phyloP scores from a whole-genome alignment of 2,888 invertebrate genomes.

The Agapostemon virescens region DNA sequence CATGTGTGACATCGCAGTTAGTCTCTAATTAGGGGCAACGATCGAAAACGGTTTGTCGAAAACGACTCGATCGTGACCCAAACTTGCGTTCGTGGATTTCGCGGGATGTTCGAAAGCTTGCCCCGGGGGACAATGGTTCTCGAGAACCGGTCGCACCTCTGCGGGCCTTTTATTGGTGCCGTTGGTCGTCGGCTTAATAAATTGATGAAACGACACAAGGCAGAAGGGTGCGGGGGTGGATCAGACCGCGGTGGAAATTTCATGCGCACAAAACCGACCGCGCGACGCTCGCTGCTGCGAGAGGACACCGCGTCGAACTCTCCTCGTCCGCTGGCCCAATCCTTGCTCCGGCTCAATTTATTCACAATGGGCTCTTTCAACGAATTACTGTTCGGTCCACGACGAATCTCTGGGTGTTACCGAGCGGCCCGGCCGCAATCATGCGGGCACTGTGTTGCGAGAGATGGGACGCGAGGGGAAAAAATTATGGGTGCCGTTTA shows the following conservation, averaged over 20 bases:
- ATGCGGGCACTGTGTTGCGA: conserved; percentile 57
- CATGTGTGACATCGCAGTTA: not conserved
- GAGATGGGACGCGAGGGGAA: conserved; percentile 19
- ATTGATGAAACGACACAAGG: conserved; percentile 54
- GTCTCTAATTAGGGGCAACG: conserved; percentile 46
- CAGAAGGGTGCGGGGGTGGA: conserved; percentile 8
- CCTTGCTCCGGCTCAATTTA: conserved; percentile 77
- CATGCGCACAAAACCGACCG: conserved; percentile 58
- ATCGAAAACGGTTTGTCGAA: conserved; percentile 28
- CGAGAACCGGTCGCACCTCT: conserved; percentile 58
- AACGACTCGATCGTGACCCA: conserved; percentile 35
- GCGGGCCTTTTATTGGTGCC: conserved; percentile 50
- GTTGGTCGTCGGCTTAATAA: conserved; percentile 63
- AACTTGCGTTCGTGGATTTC: not conserved
- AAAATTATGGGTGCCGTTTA: conserved; percentile 42
- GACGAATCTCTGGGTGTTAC: conserved; percentile 61
- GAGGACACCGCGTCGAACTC: conserved; percentile 37
- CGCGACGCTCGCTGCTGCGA: conserved; percentile 17
- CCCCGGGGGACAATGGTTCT: conserved; percentile 36
- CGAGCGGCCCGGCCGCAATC: conserved; percentile 50
- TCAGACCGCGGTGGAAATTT: conserved; percentile 63
- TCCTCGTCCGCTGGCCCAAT: conserved; percentile 57
- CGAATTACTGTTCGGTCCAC: conserved; percentile 67
- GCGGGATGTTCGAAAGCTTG: conserved; percentile 12
- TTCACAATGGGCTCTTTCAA: conserved; percentile 79